Conservation (phyloP, 2,113 vertebrate genomes). For the Phocoena sinus region DNA sequence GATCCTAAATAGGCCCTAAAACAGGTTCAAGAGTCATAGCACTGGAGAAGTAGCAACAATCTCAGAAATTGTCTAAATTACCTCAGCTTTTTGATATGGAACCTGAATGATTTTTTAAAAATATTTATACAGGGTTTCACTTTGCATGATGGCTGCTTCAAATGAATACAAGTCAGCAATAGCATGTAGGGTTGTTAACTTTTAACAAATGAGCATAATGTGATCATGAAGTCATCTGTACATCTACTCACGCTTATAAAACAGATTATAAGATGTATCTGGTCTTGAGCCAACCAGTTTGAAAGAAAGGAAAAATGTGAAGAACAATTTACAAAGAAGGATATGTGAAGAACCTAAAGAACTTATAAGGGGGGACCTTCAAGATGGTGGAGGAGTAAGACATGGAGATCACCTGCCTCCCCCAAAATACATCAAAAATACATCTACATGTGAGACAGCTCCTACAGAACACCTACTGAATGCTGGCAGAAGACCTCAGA, state of each 20-base stretch:
- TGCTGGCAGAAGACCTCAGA: too few species aligned
- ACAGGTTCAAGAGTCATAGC: neutral
- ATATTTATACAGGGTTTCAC: neutral
- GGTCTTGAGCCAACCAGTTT: neutral
- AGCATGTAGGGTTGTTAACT: neutral
- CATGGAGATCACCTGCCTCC: too few species aligned
- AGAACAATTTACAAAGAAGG: neutral
- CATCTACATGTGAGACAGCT: too few species aligned
- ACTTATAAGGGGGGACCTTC: neutral
- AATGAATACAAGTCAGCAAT: neutral
- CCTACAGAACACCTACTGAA: too few species aligned
- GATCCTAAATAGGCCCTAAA: neutral
- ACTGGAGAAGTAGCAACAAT: neutral
- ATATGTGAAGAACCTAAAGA: neutral
- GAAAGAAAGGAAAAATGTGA: neutral
- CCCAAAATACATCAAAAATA: too few species aligned
- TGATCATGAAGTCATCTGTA: neutral
- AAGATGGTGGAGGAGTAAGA: too few species aligned
- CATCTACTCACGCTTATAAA: neutral
- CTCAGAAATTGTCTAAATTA: neutral
- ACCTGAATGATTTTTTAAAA: neutral
- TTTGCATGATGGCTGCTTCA: neutral
- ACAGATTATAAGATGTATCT: neutral
- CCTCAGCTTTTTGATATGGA: neutral
- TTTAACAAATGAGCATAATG: neutral